A percentile compares a stretch with the other conserved stretches of the same genome.
These are phyloP conservation scores for Cygnus atratus DNA, from an alignment of 2,113 vertebrate species.

Conservation along the genomic window DNA sequence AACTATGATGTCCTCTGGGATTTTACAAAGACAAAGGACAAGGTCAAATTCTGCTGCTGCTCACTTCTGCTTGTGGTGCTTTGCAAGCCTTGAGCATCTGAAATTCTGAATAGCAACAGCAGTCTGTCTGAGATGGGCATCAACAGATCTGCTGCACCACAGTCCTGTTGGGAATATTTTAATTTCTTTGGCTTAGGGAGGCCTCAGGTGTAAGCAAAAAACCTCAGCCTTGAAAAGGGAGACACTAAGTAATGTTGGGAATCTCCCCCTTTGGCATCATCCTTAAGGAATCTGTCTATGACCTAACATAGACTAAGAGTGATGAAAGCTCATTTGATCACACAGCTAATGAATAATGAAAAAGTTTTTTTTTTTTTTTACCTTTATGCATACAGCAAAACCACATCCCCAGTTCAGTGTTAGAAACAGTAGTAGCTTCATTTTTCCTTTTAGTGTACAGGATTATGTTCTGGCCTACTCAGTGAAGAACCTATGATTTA, in stretches of 20 bases:
- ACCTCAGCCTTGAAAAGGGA: background rate
- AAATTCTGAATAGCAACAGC: background rate
- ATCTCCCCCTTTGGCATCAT: background rate
- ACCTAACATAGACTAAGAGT: background rate
- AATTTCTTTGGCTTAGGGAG: background rate
- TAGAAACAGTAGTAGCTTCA: background rate
- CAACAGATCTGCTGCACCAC: background rate
- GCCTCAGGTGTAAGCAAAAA: background rate
- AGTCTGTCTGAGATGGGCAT: background rate
- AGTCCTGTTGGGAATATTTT: background rate
- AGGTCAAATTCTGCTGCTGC: background rate
- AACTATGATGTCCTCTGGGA: rapidly evolving
- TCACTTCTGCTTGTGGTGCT: background rate
- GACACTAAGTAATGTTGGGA: background rate
- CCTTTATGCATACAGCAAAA: background rate
- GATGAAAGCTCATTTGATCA: background rate
- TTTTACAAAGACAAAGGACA: background rate
- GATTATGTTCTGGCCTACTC: background rate
- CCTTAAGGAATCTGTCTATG: background rate
- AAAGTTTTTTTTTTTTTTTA: rapidly evolving
- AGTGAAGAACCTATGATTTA: background rate
- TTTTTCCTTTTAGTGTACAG: background rate
- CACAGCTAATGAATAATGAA: background rate
- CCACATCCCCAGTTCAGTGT: rapidly evolving
- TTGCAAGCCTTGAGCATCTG: rapidly evolving